Base-by-base conservation (phyloP, 2,797 vertebrate genomes). In the Anas bernieri region DNA sequence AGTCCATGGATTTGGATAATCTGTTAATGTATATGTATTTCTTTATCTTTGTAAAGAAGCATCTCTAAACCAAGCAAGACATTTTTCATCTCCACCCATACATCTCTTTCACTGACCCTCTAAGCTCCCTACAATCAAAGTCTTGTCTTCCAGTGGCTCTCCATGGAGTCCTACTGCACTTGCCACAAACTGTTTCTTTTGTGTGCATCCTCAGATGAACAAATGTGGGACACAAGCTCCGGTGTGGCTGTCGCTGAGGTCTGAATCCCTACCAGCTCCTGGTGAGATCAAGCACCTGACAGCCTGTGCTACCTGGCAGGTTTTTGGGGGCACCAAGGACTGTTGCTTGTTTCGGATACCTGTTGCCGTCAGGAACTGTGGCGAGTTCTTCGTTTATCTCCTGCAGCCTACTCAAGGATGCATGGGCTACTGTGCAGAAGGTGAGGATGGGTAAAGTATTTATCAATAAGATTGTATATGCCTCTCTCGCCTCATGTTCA, bases 191-290 rank as follows among this genome's bases (percentile, higher is more conserved):
- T 0, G 4, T 18, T 39, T 31, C 39, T 70, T 89, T 41, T 86
- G 9, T 92, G 72, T 68, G 64, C 64, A 48, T 73, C 79, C 72
- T 76, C 92, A 98, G 98, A 98, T 98, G 98, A 98, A 98, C 96
- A 98, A 96, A 83, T 98, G 98, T 8, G 98, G 98, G 6, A 99
- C 98, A 1, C 98, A 99, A 98, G 98, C 97, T 45, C 98, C 98
- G 0, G 96, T 98, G 83, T 98, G 98, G 98, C 97, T 98, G 79
- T 98, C 96, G 0, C 94, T 98, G 90, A 94, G 95, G 83, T 98
- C 98, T 31, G 70, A 93, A 35, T 84, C 97, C 18, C 92, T 98
- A 45, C 98, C 97, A 0, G 75, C 69, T 63, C 96, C 97, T 0
- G 97, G 98, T 4, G 97, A 97, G 68, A 91, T 94, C 56, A 97